These are phyloP conservation scores for Xestia rhomboidea DNA, from an alignment of 2,888 invertebrate species.

Conservation along the genomic window DNA sequence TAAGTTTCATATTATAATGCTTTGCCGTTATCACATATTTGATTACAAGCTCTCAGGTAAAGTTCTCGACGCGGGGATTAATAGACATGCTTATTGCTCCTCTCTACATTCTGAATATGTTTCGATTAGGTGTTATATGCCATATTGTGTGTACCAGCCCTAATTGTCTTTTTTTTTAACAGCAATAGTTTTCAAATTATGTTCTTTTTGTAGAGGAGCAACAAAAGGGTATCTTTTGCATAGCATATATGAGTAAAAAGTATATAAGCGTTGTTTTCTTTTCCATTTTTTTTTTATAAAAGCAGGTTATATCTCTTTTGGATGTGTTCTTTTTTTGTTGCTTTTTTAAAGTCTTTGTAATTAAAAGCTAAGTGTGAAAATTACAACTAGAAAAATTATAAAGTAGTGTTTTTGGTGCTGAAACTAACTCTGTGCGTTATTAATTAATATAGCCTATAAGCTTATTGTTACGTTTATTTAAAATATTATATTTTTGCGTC, in stretches of 20 bases:
- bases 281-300: not conserved
- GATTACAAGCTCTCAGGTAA: constrained; percentile 27
- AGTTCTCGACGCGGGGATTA: not conserved
- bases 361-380: constrained; percentile 32
- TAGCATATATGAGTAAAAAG: not conserved
- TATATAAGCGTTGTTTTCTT: constrained; percentile 4
- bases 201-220: constrained; percentile 12
- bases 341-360: not conserved
- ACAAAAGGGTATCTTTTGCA: constrained; percentile 12
- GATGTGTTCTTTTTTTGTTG: not conserved
- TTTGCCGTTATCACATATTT: constrained; percentile 29
- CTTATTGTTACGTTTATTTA: constrained; percentile 47
- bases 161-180: not conserved
- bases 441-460: constrained; percentile 34
- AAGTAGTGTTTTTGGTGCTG: constrained; percentile 44
- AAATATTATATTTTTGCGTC: constrained; percentile 38
- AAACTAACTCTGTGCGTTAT: constrained; percentile 54
- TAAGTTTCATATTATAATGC: constrained; percentile 18
- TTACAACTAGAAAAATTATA: constrained; percentile 25
- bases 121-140: not conserved
- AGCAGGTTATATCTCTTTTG: constrained; percentile 31
- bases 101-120: not conserved
- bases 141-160: not conserved
- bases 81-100: constrained; percentile 9
- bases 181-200: not conserved